Base-by-base conservation (phyloP, 2,888 invertebrate species). In the Drosophila mimetica region DNA sequence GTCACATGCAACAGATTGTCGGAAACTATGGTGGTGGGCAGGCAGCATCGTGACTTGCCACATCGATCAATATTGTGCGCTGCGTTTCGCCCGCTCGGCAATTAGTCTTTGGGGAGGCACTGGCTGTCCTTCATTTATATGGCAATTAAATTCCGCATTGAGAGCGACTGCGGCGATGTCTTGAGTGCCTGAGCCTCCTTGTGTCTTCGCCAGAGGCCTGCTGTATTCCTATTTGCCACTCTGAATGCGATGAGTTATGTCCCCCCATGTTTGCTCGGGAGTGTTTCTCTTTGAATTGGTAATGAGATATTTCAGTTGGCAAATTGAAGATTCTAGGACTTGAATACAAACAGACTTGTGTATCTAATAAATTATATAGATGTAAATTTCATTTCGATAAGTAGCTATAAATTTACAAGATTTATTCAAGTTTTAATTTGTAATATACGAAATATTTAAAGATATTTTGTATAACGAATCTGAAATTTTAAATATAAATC, bases 1-100 rank as follows among this genome's bases (percentile, higher is more conserved):
- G 67, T 75, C 79, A 69, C 75, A 81, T 81, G 85, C 87, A 81
- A 81, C 87, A 81, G 78, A 65, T 80, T 72, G 77, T 28, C 58
- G 52, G 28, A 42, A 46, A 20, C 44, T 18, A n/a, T 9, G 30
- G 47, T 11, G 22, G 7, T 25, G 22, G 22, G 30, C 30, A 37
- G 34, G 54, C 58, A 58, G 36, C 42, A 58, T 50, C 48, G 52
- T 57, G 46, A 57, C 66, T 61, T 57, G 54, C 59, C 51, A 71
- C 57, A 42, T 74, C 77, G 75, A 79, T 79, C 85, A 77, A 77
- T 77, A 77, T 28, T 52, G 25, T 39, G 48, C 46, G 47, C 32
- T 22, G 36, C 22, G 25, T 57, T 47, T 16, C 41, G 16, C n/a
- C 32, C 30, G 36, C 32, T 20, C 22, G 55, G 50, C 73, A 44